Conservation (phyloP, 1,140 invertebrate species). For the Lasioglossum baleicum region DNA sequence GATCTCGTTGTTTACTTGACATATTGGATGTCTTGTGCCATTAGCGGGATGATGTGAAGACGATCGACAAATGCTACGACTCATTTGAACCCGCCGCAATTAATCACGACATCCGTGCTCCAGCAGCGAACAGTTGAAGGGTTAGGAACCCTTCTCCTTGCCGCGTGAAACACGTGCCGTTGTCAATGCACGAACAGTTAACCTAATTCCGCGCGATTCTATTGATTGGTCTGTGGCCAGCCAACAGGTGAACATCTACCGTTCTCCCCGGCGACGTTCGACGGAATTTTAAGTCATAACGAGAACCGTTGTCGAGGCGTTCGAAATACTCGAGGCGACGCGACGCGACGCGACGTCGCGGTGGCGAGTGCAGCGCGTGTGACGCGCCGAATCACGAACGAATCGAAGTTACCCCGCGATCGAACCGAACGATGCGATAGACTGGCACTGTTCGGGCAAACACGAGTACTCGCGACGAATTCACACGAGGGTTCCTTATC, state of each 20-base stretch:
- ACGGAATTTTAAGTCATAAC: background rate
- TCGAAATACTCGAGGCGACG: no score
- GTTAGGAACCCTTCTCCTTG: background rate
- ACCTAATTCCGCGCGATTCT: background rate
- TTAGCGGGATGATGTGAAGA: background rate
- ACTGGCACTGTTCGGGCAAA: no score
- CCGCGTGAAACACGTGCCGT: conserved; percentile 12
- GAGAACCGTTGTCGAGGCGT: background rate
- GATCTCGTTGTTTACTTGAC: conserved; percentile 33
- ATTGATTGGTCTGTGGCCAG: background rate
- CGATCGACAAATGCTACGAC: background rate
- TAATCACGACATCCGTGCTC: no score
- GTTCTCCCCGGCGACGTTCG: no score
- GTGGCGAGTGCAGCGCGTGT: no score
- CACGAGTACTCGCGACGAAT: no score
- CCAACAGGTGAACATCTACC: no score
- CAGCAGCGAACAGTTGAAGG: no score
- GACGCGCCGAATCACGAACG: no score
- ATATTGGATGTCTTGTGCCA: background rate
- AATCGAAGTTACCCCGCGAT: background rate
- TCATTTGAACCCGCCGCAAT: no score
- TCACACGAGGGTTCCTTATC: background rate
- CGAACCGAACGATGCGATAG: background rate
- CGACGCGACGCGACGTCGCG: no score
- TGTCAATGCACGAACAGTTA: background rate